Evolutionary conservation across 2,113 vertebrate genomes (phyloP), one percentile per base, ranked within the genome.

Genomic region (Etheostoma spectabile): DNA sequence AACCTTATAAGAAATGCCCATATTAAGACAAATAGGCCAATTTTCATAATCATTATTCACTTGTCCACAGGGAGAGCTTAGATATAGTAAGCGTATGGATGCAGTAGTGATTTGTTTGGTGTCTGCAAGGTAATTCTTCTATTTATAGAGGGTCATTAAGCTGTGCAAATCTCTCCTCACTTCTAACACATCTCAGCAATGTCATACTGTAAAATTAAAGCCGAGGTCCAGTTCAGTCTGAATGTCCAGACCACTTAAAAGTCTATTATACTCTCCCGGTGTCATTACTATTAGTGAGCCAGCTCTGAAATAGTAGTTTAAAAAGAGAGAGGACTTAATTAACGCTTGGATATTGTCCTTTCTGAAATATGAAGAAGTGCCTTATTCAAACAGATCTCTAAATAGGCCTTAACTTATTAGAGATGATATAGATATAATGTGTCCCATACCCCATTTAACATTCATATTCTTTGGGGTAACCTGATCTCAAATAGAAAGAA

Each of bases 181-280:
- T 86, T 86, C 85, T 89, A 66, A 84, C 55, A 77, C 83, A 91
- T 93, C 75, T 67, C 60, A 18, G 5, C 84, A 64, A 71, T 90
- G 83, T 90, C 65, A 87, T 93, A 75, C 92, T 63, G 62, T 93
- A 95, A 81, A 95, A 93, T 88, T 22, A 93, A 88, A 92, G 92
- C 85, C 66, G 48, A 93, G 80, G 87, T 93, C 89, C 89, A 69
- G 69, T 91, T 92, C 90, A 81, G 83, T 75, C 82, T 80, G 73
- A 85, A 92, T 93, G 79, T 68, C 64, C 92, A 92, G 90, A 91
- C 85, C 83, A 94, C 88, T 95, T 95, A 92, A 93, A 94, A 94
- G 74, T 88, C 79, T 83, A 93, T 94, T 94, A 93, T 61, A 79
- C 88, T 89, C 83, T 74, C 88, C 92, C 80, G 82, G 80, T 92